Percentiles rank a stretch among this genome's conserved stretches.
These are phyloP conservation scores for Rhinolophus sinicus DNA, from an alignment of 2,113 vertebrate genomes.

Conservation along the genomic window DNA sequence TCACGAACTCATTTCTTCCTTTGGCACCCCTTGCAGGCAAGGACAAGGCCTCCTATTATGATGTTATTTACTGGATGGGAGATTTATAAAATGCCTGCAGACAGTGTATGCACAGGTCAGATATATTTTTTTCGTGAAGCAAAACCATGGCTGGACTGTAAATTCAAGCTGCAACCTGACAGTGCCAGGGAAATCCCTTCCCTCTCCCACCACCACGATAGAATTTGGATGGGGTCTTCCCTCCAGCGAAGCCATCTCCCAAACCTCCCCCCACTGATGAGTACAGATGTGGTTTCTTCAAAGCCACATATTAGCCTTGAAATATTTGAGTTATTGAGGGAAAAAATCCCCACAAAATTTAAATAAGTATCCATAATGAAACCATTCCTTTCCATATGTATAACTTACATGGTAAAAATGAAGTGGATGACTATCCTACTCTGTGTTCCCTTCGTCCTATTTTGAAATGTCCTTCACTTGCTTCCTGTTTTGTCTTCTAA, in stretches of 20 bases:
- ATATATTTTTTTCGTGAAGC: not conserved
- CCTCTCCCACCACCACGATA: rapidly evolving
- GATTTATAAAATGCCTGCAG: not conserved
- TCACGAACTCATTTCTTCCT: not conserved
- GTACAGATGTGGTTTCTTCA: not conserved
- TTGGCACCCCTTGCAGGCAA: not conserved
- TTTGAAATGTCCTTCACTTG: not conserved
- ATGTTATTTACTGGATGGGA: not conserved
- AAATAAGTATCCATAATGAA: not conserved
- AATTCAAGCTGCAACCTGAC: not conserved
- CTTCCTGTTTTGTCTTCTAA: not conserved
- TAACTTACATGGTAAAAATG: not conserved
- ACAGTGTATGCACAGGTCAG: not conserved
- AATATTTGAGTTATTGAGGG: not conserved
- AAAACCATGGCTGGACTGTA: not conserved
- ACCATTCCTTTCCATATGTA: not conserved
- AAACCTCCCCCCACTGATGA: not conserved
- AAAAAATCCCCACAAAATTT: not conserved
- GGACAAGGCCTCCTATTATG: not conserved
- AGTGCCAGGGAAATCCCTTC: not conserved
- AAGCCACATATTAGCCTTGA: not conserved
- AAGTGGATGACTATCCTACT: not conserved
- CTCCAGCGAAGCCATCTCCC: not conserved
- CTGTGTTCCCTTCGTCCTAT: not conserved
- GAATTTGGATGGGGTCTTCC: not conserved